Conservation (phyloP, 2,113 vertebrate species). For the Mustela nigripes region DNA sequence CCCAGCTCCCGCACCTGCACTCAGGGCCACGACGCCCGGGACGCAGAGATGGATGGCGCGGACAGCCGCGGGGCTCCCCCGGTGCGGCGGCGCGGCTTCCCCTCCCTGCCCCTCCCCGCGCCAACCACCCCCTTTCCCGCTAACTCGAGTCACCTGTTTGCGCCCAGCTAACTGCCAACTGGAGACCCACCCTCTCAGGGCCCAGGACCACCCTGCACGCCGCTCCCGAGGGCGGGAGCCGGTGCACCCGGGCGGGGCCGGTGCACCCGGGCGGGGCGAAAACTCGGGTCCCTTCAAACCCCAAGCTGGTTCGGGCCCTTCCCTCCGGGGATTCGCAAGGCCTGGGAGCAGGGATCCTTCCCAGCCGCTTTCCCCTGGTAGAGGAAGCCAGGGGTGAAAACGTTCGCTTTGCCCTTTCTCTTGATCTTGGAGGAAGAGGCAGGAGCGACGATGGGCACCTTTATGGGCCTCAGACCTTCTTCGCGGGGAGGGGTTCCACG, state of each 20-base stretch:
- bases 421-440: slow-evolving; percentile 80
- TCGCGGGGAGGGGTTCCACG: slow-evolving; percentile 58
- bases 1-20: background rate
- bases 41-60: rapidly evolving
- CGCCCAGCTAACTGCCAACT: too few relatives aligned
- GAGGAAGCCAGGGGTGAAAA: slow-evolving; percentile 79
- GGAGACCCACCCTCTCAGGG: background rate
- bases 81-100: rapidly evolving
- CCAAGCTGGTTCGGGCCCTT: rapidly evolving
- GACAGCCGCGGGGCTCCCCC: rapidly evolving
- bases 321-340: background rate
- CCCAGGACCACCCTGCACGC: rapidly evolving
- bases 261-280: background rate
- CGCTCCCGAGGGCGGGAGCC: rapidly evolving
- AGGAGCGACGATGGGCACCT: slow-evolving; percentile 81
- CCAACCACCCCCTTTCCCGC: rapidly evolving
- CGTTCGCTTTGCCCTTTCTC: slow-evolving; percentile 61
- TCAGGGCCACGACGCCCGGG: rapidly evolving
- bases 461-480: slow-evolving; percentile 80
- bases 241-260: background rate
- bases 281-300: too few relatives aligned
- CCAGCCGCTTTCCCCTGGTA: background rate
- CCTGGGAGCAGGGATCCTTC: background rate
- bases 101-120: rapidly evolving
- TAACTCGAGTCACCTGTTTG: background rate